Conservation (phyloP, 37 sponge, comb jelly and placozoan species). For the Oopsacas minuta region DNA sequence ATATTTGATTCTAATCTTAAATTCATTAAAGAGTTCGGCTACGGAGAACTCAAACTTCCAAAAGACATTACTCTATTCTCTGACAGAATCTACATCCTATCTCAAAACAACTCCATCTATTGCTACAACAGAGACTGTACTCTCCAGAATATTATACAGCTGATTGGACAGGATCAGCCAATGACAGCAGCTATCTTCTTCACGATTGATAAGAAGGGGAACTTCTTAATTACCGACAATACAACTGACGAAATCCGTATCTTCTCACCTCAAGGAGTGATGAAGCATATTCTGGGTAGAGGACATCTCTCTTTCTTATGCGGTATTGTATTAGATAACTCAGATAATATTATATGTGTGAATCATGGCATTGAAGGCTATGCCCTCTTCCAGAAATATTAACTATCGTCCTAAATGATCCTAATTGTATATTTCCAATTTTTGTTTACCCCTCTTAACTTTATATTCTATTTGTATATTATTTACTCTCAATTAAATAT, state of each 20-base stretch:
- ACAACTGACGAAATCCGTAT: not conserved
- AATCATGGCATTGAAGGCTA: not conserved
- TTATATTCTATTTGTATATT: no score
- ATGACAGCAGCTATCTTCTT: not conserved
- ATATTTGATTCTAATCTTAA: not conserved
- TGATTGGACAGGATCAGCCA: not conserved
- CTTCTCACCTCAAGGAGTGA: not conserved
- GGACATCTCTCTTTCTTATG: not conserved
- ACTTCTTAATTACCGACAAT: not conserved
- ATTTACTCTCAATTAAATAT: no score
- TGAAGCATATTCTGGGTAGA: not conserved
- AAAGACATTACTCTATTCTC: not conserved
- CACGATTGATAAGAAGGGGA: not conserved
- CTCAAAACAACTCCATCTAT: not conserved
- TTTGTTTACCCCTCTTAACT: no score
- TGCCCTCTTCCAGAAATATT: conserved; percentile 5
- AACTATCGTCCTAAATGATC: not conserved
- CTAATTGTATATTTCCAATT: no score
- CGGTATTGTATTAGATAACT: not conserved
- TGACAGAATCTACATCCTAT: not conserved
- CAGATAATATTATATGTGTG: not conserved
- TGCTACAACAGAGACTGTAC: not conserved
- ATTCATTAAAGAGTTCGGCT: not conserved
- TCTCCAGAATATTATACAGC: not conserved
- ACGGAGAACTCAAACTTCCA: not conserved